phyloP scores from a whole-genome alignment of 1,140 invertebrate species.

The Brachionus angularis region DNA sequence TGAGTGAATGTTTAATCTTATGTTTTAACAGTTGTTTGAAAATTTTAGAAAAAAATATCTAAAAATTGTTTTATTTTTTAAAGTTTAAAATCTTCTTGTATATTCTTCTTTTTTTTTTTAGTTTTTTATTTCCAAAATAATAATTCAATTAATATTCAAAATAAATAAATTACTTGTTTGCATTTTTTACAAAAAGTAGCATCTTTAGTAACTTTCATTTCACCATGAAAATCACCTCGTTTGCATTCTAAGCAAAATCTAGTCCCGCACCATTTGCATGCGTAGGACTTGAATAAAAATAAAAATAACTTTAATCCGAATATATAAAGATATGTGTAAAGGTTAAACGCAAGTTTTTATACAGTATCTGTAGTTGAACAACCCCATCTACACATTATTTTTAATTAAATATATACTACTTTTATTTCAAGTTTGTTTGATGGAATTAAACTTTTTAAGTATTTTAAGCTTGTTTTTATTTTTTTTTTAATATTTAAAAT shows the following conservation, averaged over 20 bases:
- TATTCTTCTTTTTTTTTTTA: too few species aligned
- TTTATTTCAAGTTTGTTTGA: too few species aligned
- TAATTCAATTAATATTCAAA: too few species aligned
- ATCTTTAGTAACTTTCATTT: constrained; percentile 46
- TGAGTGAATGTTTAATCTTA: too few species aligned
- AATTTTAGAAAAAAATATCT: too few species aligned
- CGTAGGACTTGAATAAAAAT: constrained; percentile 49
- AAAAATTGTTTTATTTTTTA: too few species aligned
- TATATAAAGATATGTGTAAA: not conserved
- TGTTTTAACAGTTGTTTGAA: too few species aligned
- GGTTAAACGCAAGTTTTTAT: not conserved
- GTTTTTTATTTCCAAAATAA: too few species aligned
- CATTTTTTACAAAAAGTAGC: constrained; percentile 14
- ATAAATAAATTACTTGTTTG: constrained; percentile 41
- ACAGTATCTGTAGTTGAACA: constrained; percentile 14
- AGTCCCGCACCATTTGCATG: constrained; percentile 54
- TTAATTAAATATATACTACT: not conserved
- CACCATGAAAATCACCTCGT: constrained; percentile 49
- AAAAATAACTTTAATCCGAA: not conserved
- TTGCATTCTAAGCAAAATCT: constrained; percentile 51
- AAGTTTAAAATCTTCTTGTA: too few species aligned
- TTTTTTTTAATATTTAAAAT: not conserved
- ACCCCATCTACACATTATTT: constrained; percentile 28
- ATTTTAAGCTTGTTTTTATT: not conserved
- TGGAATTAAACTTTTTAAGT: not conserved